These are phyloP conservation scores for Pedionomus torquatus DNA, from an alignment of 2,113 vertebrate genomes.

Conservation along the genomic window DNA sequence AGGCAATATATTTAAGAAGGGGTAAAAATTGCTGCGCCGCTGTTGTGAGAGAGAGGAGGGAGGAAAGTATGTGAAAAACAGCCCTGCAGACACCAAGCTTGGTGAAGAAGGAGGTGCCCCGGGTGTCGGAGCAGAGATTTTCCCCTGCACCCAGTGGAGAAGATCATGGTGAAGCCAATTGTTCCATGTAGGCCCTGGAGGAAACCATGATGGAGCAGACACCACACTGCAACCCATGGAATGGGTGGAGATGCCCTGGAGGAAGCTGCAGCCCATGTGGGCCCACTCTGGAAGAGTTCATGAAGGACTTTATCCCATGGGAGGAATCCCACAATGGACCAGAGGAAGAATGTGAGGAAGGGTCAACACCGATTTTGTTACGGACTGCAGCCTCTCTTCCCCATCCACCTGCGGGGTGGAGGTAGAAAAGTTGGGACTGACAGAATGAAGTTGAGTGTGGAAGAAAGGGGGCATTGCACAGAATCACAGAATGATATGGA, in stretches of 20 bases:
- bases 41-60: not conserved
- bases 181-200: not conserved
- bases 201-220: not conserved
- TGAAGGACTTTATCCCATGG: not conserved
- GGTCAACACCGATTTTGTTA: not conserved
- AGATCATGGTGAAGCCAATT: not conserved
- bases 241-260: not conserved
- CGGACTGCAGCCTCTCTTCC: not conserved
- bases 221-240: too few relatives aligned
- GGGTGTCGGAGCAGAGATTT: not conserved
- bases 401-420: not conserved
- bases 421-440: not conserved
- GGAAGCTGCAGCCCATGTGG: not conserved
- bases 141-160: not conserved
- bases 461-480: not conserved
- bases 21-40: not conserved
- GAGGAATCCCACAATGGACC: not conserved
- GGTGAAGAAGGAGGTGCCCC: not conserved
- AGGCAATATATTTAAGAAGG: too few relatives aligned
- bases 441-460: not conserved
- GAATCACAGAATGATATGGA: too few relatives aligned
- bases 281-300: rapidly evolving
- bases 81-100: rapidly evolving
- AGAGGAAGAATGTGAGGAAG: not conserved
- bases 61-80: rapidly evolving